These are phyloP conservation scores for Tragelaphus imberbis DNA, from an alignment of 2,113 vertebrate genomes.

Conservation along the genomic window DNA sequence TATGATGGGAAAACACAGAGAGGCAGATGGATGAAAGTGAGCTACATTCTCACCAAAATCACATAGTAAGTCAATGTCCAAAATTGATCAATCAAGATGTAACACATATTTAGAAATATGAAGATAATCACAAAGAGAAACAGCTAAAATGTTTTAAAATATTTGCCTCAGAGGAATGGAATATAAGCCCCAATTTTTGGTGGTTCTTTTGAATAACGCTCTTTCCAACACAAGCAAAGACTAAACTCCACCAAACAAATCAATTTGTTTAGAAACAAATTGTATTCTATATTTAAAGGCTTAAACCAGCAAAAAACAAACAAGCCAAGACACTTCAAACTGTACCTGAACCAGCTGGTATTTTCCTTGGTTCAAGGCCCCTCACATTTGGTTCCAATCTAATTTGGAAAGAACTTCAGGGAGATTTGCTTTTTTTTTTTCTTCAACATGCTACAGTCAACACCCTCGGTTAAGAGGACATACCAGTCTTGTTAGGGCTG, in stretches of 20 bases:
- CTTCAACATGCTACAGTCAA: not conserved
- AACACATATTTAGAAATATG: conserved; percentile 24
- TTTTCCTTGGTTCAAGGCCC: not conserved
- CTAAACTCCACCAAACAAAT: not conserved
- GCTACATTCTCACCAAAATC: conserved; percentile 5
- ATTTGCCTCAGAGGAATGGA: not conserved
- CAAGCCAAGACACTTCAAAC: not conserved
- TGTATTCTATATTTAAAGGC: not conserved
- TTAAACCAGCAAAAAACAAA: not conserved
- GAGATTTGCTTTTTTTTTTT: not conserved
- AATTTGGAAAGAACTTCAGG: not conserved
- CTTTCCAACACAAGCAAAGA: not conserved
- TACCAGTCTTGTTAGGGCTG: not conserved
- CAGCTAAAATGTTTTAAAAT: conserved; percentile 8
- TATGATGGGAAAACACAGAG: not conserved
- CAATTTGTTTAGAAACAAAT: not conserved
- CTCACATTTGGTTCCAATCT: not conserved
- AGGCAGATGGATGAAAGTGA: not conserved
- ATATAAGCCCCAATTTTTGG: not conserved
- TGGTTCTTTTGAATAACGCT: not conserved
- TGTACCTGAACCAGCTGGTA: not conserved
- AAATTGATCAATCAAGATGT: not conserved
- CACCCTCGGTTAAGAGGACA: not conserved
- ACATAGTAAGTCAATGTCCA: not conserved
- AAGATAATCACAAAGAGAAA: conserved; percentile 34